These are phyloP conservation scores for Chymomyza procnemis DNA, from an alignment of 2,888 invertebrate genomes.

Conservation along the genomic window DNA sequence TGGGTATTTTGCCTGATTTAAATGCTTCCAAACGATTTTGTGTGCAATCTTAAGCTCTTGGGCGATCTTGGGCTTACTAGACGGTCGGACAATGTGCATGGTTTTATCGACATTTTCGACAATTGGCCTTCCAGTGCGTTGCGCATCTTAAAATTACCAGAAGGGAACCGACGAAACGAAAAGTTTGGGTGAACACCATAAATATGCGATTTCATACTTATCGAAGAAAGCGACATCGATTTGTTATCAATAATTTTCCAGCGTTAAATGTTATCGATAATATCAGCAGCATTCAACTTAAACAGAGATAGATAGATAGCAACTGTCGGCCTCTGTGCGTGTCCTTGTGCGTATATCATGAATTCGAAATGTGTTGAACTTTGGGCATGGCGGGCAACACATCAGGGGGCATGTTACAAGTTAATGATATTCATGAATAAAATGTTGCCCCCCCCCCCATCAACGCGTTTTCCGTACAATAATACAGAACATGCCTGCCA, in stretches of 20 bases:
- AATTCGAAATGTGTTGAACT: slow-evolving; percentile 23
- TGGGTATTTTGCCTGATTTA: too few relatives aligned
- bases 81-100: too few relatives aligned
- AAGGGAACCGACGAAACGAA: too few relatives aligned
- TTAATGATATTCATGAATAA: slow-evolving; percentile 69
- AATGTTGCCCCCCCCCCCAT: slow-evolving; percentile 41
- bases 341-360: slow-evolving; percentile 32
- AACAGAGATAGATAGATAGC: neutral
- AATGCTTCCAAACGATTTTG: too few relatives aligned
- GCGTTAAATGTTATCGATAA: slow-evolving; percentile 52
- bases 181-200: too few relatives aligned
- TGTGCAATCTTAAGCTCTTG: too few relatives aligned
- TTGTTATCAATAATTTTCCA: slow-evolving; percentile 36
- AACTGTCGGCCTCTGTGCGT: neutral
- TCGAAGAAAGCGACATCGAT: slow-evolving; percentile 25
- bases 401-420: slow-evolving; percentile 8
- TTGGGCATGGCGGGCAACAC: neutral
- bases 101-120: too few relatives aligned
- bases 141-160: too few relatives aligned
- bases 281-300: slow-evolving; percentile 17
- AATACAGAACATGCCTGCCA: neutral
- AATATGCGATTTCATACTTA: too few relatives aligned
- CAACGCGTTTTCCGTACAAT: slow-evolving; percentile 27
- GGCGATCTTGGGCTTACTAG: too few relatives aligned
- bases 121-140: too few relatives aligned